These are phyloP conservation scores for Phyllotreta cruciferae DNA, from an alignment of 2,888 invertebrate genomes.

Conservation along the genomic window DNA sequence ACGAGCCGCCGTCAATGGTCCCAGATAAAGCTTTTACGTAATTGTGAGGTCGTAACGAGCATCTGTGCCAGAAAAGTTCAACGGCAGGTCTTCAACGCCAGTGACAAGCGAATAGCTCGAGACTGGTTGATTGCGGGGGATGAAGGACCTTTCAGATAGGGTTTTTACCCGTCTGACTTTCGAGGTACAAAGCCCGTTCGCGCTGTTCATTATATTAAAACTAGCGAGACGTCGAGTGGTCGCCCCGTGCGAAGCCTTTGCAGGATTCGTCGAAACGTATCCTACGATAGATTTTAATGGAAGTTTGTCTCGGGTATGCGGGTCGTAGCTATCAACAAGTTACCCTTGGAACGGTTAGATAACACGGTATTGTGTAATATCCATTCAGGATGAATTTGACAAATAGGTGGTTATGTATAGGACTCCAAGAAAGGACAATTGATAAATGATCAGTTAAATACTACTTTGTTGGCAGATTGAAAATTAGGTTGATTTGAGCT, in stretches of 20 bases:
- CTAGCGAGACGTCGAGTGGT: not conserved
- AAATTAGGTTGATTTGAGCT: no score
- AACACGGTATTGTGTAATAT: no score
- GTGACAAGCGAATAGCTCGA: constrained; percentile 29
- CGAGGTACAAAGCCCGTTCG: constrained; percentile 4
- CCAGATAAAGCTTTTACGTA: constrained; percentile 27
- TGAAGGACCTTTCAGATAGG: constrained; percentile 28
- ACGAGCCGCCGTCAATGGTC: constrained; percentile 3
- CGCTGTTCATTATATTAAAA: constrained; percentile 4
- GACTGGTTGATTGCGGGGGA: constrained; percentile 27
- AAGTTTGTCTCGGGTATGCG: not conserved
- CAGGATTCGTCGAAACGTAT: not conserved
- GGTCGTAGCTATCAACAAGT: no score
- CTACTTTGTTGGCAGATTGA: no score
- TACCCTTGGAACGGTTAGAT: no score
- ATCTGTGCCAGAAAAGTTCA: constrained; percentile 33
- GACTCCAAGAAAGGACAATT: no score
- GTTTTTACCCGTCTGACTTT: constrained; percentile 26
- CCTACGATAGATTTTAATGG: not conserved
- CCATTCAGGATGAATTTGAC: no score
- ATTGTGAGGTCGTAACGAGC: constrained; percentile 26
- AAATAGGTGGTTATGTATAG: no score
- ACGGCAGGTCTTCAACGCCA: constrained; percentile 29
- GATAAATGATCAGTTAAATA: no score
- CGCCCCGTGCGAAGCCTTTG: not conserved